Percentiles rank a stretch among this genome's conserved stretches.
Conservation (phyloP, 1,140 invertebrate species). For the Drosophila virilis region DNA sequence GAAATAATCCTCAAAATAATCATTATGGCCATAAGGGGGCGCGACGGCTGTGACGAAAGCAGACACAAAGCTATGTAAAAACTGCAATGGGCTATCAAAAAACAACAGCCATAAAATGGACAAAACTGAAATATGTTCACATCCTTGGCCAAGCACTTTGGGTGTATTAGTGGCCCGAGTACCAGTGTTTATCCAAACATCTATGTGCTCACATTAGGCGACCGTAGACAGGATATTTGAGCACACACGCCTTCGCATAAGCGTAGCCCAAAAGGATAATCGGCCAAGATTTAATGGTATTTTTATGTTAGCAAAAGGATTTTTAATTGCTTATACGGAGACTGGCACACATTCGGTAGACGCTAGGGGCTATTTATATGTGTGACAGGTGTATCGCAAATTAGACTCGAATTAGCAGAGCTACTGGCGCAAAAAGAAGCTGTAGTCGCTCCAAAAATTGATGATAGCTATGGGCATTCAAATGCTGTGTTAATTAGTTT, state of each 20-base stretch:
- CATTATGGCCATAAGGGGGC: constrained; percentile 73
- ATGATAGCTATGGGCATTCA: constrained; percentile 59
- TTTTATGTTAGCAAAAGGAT: constrained; percentile 78
- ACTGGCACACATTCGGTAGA: not conserved
- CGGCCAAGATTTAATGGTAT: constrained; percentile 72
- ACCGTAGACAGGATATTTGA: constrained; percentile 49
- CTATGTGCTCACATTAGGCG: constrained; percentile 48
- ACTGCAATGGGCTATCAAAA: constrained; percentile 76
- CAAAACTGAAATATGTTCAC: constrained; percentile 57
- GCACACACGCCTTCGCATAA: constrained; percentile 7
- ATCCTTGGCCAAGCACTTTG: constrained; percentile 33
- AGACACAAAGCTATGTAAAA: constrained; percentile 68
- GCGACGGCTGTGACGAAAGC: constrained; percentile 36
- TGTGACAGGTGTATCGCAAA: constrained; percentile 61
- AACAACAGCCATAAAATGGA: constrained; percentile 36
- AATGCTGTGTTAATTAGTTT: constrained; percentile 69
- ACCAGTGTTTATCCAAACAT: constrained; percentile 61
- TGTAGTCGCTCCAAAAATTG: constrained; percentile 48
- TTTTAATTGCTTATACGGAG: constrained; percentile 70
- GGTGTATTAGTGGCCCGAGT: constrained; percentile 40
- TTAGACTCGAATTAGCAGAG: constrained; percentile 66
- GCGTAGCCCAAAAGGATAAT: constrained; percentile 64
- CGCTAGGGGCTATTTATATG: constrained; percentile 20
- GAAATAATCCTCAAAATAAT: constrained; percentile 78
- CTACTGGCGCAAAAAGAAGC: constrained; percentile 22